A percentile compares a stretch with the other conserved stretches of the same genome.
phyloP scores from a whole-genome alignment of 2,888 invertebrate species.

The Thera obeliscata region DNA sequence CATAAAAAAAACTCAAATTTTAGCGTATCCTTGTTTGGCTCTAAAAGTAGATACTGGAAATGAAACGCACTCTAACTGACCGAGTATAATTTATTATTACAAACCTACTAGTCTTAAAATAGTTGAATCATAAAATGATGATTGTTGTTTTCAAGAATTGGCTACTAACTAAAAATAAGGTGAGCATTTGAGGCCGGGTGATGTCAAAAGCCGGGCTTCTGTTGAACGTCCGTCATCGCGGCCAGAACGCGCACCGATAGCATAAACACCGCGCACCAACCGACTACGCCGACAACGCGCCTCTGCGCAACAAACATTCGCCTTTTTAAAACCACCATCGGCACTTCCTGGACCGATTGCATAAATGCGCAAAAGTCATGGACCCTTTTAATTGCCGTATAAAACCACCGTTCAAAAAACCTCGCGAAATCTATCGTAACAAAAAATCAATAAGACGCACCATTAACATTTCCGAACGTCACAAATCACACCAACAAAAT shows the following conservation, averaged over 20 bases:
- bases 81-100: background rate
- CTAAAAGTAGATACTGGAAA: background rate
- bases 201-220: constrained; percentile 76
- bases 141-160: constrained; percentile 46
- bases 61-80: background rate
- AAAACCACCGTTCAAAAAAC: constrained; percentile 33
- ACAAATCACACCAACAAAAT: constrained; percentile 84
- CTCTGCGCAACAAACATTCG: constrained; percentile 61
- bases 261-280: constrained; percentile 66
- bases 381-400: constrained; percentile 34
- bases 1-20: background rate
- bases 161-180: constrained; percentile 61
- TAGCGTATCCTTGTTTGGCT: background rate
- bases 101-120: background rate
- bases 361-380: constrained; percentile 30
- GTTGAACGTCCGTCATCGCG: constrained; percentile 73
- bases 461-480: constrained; percentile 82
- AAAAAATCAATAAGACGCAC: constrained; percentile 72
- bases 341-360: constrained; percentile 44
- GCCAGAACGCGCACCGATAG: constrained; percentile 52
- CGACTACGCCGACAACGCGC: constrained; percentile 39
- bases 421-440: constrained; percentile 47
- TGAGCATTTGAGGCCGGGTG: constrained; percentile 60
- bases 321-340: constrained; percentile 59
- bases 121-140: constrained; percentile 49